Base-by-base conservation (phyloP, 1,140 invertebrate genomes). In the Lerema accius region DNA sequence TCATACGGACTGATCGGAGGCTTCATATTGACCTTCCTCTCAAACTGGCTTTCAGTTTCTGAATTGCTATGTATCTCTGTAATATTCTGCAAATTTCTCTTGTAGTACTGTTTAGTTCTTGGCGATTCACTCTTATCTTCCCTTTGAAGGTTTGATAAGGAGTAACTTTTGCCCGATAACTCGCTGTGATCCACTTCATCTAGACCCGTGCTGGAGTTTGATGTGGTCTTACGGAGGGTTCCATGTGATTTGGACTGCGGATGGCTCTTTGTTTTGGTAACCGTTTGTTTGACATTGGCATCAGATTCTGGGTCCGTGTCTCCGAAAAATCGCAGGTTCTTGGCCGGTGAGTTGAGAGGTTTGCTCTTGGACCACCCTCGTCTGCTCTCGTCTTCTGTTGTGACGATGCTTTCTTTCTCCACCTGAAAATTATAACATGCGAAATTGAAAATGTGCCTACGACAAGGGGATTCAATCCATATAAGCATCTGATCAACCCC, bases 321-420 rank as follows among this genome's bases (percentile, higher is more conserved):
- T 0, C 95, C 95, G 81, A 96, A 96, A 91, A 96, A 96, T 23
- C 95, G 92, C 3, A 96, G 91, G 85, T 93, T 96, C 73, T 95
- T 95, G 50, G 93, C 78, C 60, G 88, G 84, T 28, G 76, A 76
- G 65, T 77, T 88, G 65, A 85, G 68, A 42, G 89, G 83, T 76
- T 90, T 85, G 67, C 70, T 71, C 76, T 83, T 85, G 11, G 86
- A 86, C 73, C 91, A 92, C 6, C 84, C 51, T 19, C 86, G 84
- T 1, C 81, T 76, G 9, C 71, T 78, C 67, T 93, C 92, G 53
- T 91, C 90, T 71, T 92, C 89, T 42, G 86, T 89, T 1, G 86
- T 87, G 42, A 88, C 65, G 4, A 80, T 58, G 63, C 85, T 89
- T 39, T 90, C 90, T 71, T 90, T 91, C 49, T 90, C 86, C 1